A percentile compares a stretch with the other conserved stretches of the same genome.
These are phyloP conservation scores for Drosophila subpulchrella DNA, from an alignment of 1,140 invertebrate species.

Conservation along the genomic window DNA sequence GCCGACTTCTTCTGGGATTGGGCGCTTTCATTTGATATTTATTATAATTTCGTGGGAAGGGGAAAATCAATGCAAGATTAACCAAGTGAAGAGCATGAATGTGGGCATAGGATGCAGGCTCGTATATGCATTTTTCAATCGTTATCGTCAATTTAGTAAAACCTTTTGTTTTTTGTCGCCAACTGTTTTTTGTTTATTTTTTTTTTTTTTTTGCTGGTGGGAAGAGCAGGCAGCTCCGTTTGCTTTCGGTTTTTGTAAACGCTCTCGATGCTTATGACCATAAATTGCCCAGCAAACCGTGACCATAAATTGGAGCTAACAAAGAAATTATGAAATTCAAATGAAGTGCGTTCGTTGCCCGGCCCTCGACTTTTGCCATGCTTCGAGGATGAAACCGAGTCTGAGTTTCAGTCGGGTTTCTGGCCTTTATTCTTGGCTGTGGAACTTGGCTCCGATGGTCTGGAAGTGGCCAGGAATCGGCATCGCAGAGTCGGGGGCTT, in stretches of 20 bases:
- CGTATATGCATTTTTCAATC: constrained; percentile 70
- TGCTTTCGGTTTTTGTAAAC: constrained; percentile 59
- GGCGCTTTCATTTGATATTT: constrained; percentile 55
- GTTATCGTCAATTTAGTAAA: constrained; percentile 79
- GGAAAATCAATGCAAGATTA: constrained; percentile 51
- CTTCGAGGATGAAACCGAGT: constrained; percentile 35
- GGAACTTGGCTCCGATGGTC: background rate
- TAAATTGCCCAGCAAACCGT: constrained; percentile 81
- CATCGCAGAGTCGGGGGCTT: constrained; percentile 19
- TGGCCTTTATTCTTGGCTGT: constrained; percentile 2
- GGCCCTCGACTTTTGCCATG: constrained; percentile 8
- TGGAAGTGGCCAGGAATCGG: constrained; percentile 23
- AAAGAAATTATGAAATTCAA: constrained; percentile 84
- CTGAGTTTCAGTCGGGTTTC: constrained; percentile 4
- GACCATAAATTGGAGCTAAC: constrained; percentile 83
- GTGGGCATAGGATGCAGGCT: constrained; percentile 30
- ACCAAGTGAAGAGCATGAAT: constrained; percentile 27
- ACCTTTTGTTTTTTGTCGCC: constrained; percentile 67
- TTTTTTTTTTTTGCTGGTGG: constrained; percentile 19
- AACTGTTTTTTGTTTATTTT: constrained; percentile 6
- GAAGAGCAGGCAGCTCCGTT: constrained; percentile 14
- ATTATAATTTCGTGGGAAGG: constrained; percentile 48
- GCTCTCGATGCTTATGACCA: constrained; percentile 76
- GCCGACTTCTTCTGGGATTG: background rate
- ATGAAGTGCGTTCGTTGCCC: constrained; percentile 72